Percentiles rank a stretch among this genome's conserved stretches.
phyloP scores from a whole-genome alignment of 2,797 vertebrate genomes.

The Glyptemys insculpta region DNA sequence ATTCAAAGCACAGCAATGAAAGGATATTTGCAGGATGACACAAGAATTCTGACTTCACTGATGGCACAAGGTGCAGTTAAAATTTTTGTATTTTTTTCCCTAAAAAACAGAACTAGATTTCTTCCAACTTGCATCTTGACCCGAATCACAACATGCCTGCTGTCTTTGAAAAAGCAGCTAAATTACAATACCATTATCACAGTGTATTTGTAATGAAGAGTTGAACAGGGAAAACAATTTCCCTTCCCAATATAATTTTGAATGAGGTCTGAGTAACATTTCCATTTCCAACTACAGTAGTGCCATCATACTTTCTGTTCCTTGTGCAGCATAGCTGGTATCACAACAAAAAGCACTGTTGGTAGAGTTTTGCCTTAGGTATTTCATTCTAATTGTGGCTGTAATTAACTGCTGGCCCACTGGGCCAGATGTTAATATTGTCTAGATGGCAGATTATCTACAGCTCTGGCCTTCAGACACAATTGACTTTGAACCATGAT shows the following conservation, averaged over 20 bases:
- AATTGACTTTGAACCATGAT: constrained; percentile 20
- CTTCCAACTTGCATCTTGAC: constrained; percentile 48
- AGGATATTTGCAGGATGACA: constrained; percentile 45
- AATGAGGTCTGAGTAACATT: constrained; percentile 29
- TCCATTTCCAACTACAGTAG: constrained; percentile 46
- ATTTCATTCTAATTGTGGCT: constrained; percentile 32
- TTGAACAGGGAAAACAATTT: constrained; percentile 32
- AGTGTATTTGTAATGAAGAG: constrained; percentile 26
- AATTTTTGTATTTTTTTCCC: constrained; percentile 30
- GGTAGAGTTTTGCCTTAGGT: constrained; percentile 10
- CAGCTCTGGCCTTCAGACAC: constrained; percentile 37
- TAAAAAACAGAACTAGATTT: constrained; percentile 41
- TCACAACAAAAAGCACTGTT: background rate
- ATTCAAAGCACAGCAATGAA: constrained; percentile 25
- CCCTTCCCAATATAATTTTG: constrained; percentile 18
- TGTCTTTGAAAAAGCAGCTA: constrained; percentile 36
- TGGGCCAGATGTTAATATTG: background rate
- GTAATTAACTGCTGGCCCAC: constrained; percentile 33
- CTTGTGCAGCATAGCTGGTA: background rate
- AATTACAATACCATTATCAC: background rate
- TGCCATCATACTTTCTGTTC: background rate
- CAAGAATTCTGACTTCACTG: constrained; percentile 27
- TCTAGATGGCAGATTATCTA: constrained; percentile 14
- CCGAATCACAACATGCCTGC: constrained; percentile 1
- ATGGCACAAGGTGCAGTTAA: constrained; percentile 30